These are phyloP conservation scores for Halichoeres trimaculatus DNA, from an alignment of 2,113 vertebrate genomes.

Conservation along the genomic window DNA sequence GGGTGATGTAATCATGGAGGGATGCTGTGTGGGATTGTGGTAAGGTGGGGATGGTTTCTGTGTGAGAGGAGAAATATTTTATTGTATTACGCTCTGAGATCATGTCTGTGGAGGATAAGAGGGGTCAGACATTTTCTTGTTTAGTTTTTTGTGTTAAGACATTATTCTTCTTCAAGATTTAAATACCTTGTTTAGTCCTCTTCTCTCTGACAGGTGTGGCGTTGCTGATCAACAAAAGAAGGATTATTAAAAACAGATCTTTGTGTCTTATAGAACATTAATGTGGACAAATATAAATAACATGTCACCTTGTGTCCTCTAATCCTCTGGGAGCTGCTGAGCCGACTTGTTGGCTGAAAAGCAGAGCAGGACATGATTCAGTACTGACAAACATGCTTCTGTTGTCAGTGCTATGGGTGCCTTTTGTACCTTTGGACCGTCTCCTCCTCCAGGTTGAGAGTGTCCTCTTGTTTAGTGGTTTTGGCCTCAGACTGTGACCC, in stretches of 20 bases:
- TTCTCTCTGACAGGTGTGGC: slow-evolving; percentile 57
- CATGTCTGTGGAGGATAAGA: too few relatives aligned
- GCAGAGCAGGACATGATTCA: slow-evolving; percentile 10
- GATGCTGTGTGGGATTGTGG: neutral
- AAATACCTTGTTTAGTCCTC: slow-evolving; percentile 63
- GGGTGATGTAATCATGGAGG: neutral
- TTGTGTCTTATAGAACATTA: neutral
- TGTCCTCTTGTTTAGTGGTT: slow-evolving; percentile 34
- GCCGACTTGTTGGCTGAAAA: slow-evolving; percentile 65
- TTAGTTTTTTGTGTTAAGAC: too few relatives aligned
- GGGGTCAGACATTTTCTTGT: too few relatives aligned
- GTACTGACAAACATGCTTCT: neutral
- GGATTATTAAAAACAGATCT: neutral
- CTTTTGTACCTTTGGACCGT: slow-evolving; percentile 62
- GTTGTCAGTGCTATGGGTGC: too few relatives aligned
- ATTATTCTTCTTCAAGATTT: neutral
- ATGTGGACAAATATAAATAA: neutral
- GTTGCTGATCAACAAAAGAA: slow-evolving; percentile 32
- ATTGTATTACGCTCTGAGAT: too few relatives aligned
- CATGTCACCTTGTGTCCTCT: slow-evolving; percentile 61
- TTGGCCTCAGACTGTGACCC: slow-evolving; percentile 63
- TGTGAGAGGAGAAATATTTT: neutral
- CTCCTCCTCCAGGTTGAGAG: slow-evolving; percentile 10
- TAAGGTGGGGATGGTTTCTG: neutral
- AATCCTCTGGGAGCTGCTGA: slow-evolving; percentile 39